phyloP scores from a whole-genome alignment of 2,113 vertebrate species.

The Cephalopterus ornatus region DNA sequence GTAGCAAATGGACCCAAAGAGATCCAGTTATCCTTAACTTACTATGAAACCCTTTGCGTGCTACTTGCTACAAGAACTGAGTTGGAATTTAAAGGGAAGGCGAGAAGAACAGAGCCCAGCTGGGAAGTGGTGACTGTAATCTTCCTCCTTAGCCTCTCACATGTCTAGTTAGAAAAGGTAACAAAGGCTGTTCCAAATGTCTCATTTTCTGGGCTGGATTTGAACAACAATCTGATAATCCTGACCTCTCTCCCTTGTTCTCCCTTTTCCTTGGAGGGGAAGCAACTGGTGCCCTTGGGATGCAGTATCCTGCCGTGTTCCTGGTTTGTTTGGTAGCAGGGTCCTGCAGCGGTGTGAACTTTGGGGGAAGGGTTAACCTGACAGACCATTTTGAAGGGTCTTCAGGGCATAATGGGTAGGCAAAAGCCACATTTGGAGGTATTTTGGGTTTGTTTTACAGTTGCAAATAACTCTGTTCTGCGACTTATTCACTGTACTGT shows the following conservation, averaged over 20 bases:
- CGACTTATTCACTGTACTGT: background rate
- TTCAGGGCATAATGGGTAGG: background rate
- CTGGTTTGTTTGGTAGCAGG: background rate
- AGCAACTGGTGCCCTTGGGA: background rate
- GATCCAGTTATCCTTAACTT: background rate
- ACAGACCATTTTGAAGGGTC: background rate
- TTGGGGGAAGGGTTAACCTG: background rate
- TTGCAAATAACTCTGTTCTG: background rate
- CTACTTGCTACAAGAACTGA: background rate
- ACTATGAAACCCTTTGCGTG: background rate
- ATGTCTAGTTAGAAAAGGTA: background rate
- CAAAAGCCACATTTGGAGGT: background rate
- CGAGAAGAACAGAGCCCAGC: background rate
- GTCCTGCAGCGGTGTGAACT: background rate
- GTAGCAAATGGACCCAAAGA: background rate
- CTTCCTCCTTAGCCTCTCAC: background rate
- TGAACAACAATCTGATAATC: background rate
- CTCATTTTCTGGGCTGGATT: background rate
- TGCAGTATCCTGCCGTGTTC: background rate
- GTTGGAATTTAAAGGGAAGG: background rate
- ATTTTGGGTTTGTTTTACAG: background rate
- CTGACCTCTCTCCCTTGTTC: background rate
- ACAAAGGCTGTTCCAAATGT: background rate
- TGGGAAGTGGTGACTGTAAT: fast-evolving
- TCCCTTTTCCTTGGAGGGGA: background rate